Conservation (phyloP, 2,113 vertebrate genomes). For the Phyllostomus discolor region DNA sequence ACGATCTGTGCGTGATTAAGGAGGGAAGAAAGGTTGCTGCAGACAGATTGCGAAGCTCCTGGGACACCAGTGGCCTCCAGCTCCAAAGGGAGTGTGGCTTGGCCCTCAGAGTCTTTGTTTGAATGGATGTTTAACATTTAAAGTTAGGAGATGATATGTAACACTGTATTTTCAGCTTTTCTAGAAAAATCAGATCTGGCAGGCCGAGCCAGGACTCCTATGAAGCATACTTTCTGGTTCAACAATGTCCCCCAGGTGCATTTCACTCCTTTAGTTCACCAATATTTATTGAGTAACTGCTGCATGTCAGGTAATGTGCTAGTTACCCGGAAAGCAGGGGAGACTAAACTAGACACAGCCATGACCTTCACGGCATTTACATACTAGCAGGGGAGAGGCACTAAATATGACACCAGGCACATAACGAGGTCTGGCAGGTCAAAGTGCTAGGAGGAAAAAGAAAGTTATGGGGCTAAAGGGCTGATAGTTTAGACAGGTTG, state of each 20-base stretch:
- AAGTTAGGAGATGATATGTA: background rate
- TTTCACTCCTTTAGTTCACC: background rate
- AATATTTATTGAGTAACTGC: background rate
- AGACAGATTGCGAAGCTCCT: background rate
- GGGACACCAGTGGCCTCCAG: background rate
- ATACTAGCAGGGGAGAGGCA: background rate
- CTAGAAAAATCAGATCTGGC: background rate
- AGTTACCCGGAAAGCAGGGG: background rate
- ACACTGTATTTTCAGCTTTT: background rate
- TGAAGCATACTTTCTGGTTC: background rate
- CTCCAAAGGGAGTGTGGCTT: background rate
- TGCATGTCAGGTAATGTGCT: background rate
- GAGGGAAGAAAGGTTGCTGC: background rate
- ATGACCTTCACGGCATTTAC: background rate
- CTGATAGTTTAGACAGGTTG: background rate
- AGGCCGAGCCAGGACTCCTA: background rate
- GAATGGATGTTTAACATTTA: background rate
- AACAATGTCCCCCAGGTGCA: background rate
- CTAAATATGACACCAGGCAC: background rate
- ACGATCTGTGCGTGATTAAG: background rate
- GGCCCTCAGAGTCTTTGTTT: background rate
- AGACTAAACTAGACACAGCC: background rate
- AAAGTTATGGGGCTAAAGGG: background rate
- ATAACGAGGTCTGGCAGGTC: background rate
- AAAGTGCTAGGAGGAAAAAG: background rate